Evolutionary conservation across 2,113 vertebrate species (phyloP).

Genomic region (Pantherophis guttatus): DNA sequence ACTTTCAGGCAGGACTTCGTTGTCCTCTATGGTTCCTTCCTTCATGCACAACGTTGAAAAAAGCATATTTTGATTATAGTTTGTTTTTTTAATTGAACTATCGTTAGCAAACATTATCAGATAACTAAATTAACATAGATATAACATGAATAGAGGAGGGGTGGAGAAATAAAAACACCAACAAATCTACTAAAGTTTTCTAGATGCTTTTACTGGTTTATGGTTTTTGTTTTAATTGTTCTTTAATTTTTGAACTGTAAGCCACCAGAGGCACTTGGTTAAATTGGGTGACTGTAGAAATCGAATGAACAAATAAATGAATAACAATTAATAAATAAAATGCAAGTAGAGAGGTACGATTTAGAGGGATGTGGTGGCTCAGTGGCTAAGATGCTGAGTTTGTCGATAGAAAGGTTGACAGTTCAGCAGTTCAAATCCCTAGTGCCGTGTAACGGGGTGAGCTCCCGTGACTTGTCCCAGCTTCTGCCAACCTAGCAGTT

Average conservation of each 20-base stretch:
- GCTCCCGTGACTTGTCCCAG: too few relatives aligned
- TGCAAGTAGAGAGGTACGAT: not conserved
- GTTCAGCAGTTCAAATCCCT: too few relatives aligned
- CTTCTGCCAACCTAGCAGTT: too few relatives aligned
- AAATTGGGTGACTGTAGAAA: not conserved
- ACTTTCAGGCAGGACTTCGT: not conserved
- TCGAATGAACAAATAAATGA: not conserved
- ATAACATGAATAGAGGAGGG: not conserved
- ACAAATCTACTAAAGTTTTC: not conserved
- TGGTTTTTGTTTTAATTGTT: not conserved
- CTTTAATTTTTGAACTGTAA: not conserved
- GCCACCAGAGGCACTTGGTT: not conserved
- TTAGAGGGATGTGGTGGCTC: too few relatives aligned
- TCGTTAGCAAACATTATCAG: not conserved
- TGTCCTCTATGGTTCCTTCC: not conserved
- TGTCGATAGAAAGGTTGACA: too few relatives aligned
- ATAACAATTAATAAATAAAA: not conserved
- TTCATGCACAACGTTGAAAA: not conserved
- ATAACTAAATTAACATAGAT: not conserved
- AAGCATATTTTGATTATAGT: not conserved
- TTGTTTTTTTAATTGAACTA: not conserved
- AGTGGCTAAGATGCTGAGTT: too few relatives aligned
- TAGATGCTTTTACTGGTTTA: not conserved
- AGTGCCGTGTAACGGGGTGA: too few relatives aligned
- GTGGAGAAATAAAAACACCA: not conserved